These are phyloP conservation scores for Chaetops frenatus DNA, from an alignment of 2,113 vertebrate species.

Conservation along the genomic window DNA sequence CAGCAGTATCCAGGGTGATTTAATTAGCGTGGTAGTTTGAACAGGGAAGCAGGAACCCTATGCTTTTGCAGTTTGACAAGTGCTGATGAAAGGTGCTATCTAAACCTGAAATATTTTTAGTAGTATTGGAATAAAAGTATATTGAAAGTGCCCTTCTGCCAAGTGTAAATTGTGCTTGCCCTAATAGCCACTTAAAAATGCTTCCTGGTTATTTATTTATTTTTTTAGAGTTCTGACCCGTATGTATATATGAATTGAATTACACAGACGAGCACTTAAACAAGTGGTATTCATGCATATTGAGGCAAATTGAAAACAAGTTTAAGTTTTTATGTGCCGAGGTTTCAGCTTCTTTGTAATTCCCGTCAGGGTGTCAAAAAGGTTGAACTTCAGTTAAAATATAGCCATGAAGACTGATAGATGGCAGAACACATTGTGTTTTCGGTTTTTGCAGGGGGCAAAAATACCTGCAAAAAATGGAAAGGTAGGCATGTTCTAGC, in stretches of 20 bases:
- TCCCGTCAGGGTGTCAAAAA: neutral
- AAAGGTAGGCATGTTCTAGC: neutral
- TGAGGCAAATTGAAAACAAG: neutral
- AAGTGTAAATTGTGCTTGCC: neutral
- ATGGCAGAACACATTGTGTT: neutral
- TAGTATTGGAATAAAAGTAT: neutral
- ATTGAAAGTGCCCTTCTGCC: slow-evolving; percentile 30
- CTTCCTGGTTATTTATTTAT: neutral
- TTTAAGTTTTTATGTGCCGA: neutral
- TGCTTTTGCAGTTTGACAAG: slow-evolving; percentile 43
- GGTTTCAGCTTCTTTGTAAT: neutral
- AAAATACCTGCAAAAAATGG: neutral
- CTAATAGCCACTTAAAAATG: neutral
- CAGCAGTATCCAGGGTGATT: neutral
- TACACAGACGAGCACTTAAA: neutral
- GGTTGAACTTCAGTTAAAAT: neutral
- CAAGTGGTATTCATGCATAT: neutral
- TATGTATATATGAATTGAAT: neutral
- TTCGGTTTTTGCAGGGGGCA: neutral
- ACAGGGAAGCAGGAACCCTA: neutral
- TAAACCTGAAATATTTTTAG: neutral
- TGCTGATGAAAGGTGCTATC: slow-evolving; percentile 57
- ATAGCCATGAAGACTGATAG: neutral
- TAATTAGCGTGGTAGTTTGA: neutral
- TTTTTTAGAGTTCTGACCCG: neutral